Conservation (phyloP, 2,888 invertebrate species). For the Torymus aiolomorphi region DNA sequence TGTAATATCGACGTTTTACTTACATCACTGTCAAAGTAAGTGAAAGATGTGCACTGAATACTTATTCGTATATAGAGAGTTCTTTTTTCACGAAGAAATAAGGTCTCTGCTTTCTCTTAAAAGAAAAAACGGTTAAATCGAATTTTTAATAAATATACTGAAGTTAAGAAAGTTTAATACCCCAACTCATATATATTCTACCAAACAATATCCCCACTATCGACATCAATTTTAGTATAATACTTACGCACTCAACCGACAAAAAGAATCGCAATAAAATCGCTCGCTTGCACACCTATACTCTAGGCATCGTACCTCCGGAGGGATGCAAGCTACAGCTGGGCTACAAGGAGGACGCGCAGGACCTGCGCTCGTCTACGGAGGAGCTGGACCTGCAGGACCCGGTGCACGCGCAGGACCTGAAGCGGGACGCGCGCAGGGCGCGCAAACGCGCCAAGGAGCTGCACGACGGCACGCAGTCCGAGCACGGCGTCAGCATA, state of each 20-base stretch:
- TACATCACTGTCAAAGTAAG: no score
- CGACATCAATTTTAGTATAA: no score
- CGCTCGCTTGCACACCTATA: no score
- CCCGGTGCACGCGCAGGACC: constrained; percentile 76
- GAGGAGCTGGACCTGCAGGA: constrained; percentile 92
- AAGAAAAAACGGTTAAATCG: not conserved
- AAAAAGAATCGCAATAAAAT: no score
- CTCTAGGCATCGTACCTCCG: constrained; percentile 69
- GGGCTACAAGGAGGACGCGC: constrained; percentile 84
- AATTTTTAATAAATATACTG: not conserved
- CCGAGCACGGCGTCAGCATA: constrained; percentile 73
- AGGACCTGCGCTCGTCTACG: constrained; percentile 90
- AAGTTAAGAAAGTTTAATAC: no score
- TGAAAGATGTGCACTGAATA: no score
- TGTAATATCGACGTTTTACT: no score
- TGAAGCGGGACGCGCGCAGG: constrained; percentile 70
- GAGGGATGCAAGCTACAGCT: constrained; percentile 70
- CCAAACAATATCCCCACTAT: no score
- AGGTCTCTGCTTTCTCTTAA: not conserved
- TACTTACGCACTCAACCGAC: no score
- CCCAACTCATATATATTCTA: no score
- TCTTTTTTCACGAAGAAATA: no score
- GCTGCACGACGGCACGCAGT: constrained; percentile 69
- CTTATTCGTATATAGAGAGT: no score
- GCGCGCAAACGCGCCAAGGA: constrained; percentile 71